Conservation (phyloP, 2,113 vertebrate genomes). For the Crotalus tigris region DNA sequence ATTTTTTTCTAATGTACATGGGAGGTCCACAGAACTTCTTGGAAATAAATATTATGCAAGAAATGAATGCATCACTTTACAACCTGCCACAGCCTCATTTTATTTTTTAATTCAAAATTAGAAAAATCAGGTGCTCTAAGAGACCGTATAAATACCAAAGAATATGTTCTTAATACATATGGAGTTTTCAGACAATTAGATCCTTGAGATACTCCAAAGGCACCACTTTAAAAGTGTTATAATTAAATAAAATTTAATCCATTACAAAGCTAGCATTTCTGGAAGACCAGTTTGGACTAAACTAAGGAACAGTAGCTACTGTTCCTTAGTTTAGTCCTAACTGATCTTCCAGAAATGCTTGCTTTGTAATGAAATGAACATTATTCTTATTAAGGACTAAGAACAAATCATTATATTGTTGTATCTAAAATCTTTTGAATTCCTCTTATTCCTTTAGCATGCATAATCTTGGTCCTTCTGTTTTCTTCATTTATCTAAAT, state of each 20-base stretch:
- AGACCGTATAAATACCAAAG: background rate
- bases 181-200: background rate
- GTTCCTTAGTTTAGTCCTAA: background rate
- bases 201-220: background rate
- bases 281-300: background rate
- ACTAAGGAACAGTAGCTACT: background rate
- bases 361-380: background rate
- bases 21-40: background rate
- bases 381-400: background rate
- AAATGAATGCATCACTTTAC: background rate
- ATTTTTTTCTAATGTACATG: background rate
- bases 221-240: background rate
- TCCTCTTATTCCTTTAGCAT: background rate
- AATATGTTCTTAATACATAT: background rate
- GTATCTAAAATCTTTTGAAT: background rate
- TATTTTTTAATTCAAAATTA: background rate
- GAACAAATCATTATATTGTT: background rate
- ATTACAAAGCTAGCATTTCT: background rate
- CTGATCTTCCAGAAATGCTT: background rate
- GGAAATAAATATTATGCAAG: background rate
- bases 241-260: background rate
- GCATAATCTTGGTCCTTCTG: background rate
- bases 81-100: background rate
- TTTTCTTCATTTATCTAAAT: background rate
- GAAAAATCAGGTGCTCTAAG: background rate